Conservation (phyloP, 2,113 vertebrate species). For the Salvelinus sp. region DNA sequence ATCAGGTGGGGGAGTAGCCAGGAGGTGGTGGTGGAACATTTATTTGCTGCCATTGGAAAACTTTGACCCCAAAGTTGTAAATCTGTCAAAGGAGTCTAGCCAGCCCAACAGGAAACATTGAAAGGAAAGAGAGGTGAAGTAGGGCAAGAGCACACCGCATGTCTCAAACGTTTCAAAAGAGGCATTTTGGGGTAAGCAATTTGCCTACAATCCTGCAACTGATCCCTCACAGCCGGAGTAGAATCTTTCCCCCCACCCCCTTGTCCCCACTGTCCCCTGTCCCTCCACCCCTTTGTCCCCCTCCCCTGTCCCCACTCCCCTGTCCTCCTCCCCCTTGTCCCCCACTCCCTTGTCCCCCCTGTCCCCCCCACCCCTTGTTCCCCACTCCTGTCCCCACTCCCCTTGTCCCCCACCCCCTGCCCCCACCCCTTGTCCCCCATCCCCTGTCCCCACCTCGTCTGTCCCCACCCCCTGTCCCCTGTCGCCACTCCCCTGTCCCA, state of each 20-base stretch:
- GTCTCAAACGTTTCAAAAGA: conserved; percentile 60
- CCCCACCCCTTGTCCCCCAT: no score
- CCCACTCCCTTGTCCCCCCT: background rate
- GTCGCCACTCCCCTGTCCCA: no score
- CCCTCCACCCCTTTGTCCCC: background rate
- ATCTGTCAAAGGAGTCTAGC: conserved; percentile 81
- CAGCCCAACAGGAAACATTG: conserved; percentile 78
- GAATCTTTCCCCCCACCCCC: conserved; percentile 15
- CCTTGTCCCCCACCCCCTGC: background rate
- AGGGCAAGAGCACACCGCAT: conserved; percentile 27
- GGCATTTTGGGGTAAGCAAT: conserved; percentile 37
- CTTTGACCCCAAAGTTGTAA: conserved; percentile 79
- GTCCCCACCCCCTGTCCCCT: no score
- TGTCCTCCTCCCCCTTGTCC: background rate
- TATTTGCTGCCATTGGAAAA: conserved; percentile 78
- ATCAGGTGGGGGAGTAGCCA: conserved; percentile 56
- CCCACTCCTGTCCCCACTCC: no score
- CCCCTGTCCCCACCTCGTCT: no score
- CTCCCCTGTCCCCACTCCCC: no score
- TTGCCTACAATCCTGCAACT: conserved; percentile 67
- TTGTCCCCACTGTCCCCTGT: background rate
- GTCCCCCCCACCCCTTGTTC: background rate
- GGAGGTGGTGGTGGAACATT: conserved; percentile 65
- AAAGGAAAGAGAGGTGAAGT: conserved; percentile 51
- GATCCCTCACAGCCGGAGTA: conserved; percentile 59